Percentiles rank a stretch among this genome's conserved stretches.
These are phyloP conservation scores for Zalophus californianus DNA, from an alignment of 2,797 vertebrate species.

Conservation along the genomic window DNA sequence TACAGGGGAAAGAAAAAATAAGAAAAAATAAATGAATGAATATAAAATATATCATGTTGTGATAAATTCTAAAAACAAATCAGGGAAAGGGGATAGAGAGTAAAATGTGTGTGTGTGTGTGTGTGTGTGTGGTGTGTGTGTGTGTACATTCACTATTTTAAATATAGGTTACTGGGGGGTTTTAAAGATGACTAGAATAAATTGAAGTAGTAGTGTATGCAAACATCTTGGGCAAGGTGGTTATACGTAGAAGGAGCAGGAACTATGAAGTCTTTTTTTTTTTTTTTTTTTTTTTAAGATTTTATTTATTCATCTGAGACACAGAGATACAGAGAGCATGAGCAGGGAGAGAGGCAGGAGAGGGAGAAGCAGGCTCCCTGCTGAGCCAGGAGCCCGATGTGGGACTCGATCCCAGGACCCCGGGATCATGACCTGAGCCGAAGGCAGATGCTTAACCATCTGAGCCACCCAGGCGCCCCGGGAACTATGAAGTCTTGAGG, in stretches of 20 bases:
- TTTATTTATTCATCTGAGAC: no score
- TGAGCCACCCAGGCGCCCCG: no score
- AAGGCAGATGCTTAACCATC: no score
- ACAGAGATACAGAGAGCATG: no score
- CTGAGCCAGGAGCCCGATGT: no score
- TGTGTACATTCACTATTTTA: not conserved
- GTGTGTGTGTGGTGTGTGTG: not conserved
- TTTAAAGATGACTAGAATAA: not conserved
- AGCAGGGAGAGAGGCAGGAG: no score
- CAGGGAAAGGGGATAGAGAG: not conserved
- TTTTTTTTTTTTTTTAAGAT: no score
- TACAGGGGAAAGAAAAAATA: not conserved
- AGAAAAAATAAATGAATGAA: not conserved
- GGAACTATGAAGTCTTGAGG: not conserved
- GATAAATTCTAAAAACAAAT: constrained; percentile 5
- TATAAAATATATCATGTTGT: not conserved
- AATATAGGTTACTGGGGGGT: not conserved
- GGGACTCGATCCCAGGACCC: no score
- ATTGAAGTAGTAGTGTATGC: not conserved
- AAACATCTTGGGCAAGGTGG: not conserved
- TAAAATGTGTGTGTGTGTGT: not conserved
- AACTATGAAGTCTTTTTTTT: not conserved
- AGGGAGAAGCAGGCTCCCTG: no score
- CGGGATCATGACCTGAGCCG: no score
- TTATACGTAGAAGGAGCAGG: not conserved